A percentile compares a stretch with the other conserved stretches of the same genome.
Conservation (phyloP, 2,888 invertebrate species). For the Epistrophella euchroma region DNA sequence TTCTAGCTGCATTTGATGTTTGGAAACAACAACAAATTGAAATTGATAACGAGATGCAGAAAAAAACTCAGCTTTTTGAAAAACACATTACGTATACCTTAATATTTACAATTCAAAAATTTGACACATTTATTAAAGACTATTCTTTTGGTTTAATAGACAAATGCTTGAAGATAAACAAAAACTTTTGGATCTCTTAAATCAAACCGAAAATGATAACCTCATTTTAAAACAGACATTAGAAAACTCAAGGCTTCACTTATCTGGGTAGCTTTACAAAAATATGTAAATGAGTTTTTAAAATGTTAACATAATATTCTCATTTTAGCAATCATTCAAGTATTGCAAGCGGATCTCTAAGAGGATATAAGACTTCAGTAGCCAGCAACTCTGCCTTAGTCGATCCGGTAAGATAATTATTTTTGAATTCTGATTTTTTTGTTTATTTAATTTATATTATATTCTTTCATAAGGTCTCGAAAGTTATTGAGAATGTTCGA, state of each 20-base stretch:
- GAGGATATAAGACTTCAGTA: slow-evolving; percentile 14
- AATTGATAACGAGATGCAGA: slow-evolving; percentile 78
- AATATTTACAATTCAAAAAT: background rate
- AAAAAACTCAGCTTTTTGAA: slow-evolving; percentile 77
- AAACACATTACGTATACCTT: slow-evolving; percentile 78
- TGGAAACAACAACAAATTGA: slow-evolving; percentile 81
- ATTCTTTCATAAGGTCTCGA: slow-evolving; percentile 47
- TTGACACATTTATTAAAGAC: background rate
- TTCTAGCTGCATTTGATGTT: slow-evolving; percentile 36
- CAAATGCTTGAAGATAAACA: slow-evolving; percentile 77
- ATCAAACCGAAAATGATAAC: slow-evolving; percentile 77
- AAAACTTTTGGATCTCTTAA: slow-evolving; percentile 58
- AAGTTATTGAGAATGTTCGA: slow-evolving; percentile 60
- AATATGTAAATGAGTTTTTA: background rate
- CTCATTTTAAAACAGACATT: slow-evolving; percentile 77
- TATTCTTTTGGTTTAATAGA: slow-evolving; percentile 15
- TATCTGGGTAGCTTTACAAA: background rate
- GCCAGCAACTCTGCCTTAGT: background rate
- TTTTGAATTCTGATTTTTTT: background rate
- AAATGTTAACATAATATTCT: background rate
- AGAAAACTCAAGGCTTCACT: slow-evolving; percentile 34
- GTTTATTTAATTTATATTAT: background rate
- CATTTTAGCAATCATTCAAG: slow-evolving; percentile 41
- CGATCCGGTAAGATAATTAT: slow-evolving; percentile 45
- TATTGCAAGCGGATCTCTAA: background rate